A percentile compares a stretch with the other conserved stretches of the same genome.
These are phyloP conservation scores for Muscicapa comitata DNA, from an alignment of 2,797 vertebrate genomes.

Conservation along the genomic window DNA sequence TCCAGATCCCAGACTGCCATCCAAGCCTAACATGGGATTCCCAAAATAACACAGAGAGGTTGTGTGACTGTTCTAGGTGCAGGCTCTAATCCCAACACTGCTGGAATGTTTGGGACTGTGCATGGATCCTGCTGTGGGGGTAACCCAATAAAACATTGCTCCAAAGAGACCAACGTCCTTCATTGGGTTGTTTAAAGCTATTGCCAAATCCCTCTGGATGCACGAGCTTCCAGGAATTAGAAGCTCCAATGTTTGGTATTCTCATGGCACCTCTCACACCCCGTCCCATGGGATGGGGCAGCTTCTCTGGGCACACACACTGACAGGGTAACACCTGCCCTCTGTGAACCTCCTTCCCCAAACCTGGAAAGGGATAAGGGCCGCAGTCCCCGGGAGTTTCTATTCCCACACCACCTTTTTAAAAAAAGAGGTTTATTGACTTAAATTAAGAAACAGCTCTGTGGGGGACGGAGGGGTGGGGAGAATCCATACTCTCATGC, in stretches of 20 bases:
- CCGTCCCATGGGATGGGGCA: neutral
- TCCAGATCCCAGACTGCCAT: neutral
- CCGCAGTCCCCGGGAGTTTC: accelerated
- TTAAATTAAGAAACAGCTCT: constrained; percentile 54
- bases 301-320: neutral
- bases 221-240: neutral
- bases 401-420: neutral
- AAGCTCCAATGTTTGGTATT: neutral
- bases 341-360: neutral
- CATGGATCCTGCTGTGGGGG: neutral
- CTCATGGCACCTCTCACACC: neutral
- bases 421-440: constrained; percentile 67
- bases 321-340: neutral
- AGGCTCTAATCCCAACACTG: neutral
- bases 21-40: accelerated
- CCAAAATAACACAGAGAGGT: neutral
- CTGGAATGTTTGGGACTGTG: neutral
- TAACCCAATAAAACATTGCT: constrained; percentile 35
- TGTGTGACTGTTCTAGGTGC: neutral
- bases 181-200: neutral
- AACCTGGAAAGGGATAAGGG: neutral
- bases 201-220: neutral
- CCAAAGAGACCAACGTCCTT: neutral
- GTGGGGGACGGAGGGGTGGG: neutral
- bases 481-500: neutral